Evolutionary conservation across 1,140 invertebrate species (phyloP).

Genomic region (Zeugodacus cucurbitae): DNA sequence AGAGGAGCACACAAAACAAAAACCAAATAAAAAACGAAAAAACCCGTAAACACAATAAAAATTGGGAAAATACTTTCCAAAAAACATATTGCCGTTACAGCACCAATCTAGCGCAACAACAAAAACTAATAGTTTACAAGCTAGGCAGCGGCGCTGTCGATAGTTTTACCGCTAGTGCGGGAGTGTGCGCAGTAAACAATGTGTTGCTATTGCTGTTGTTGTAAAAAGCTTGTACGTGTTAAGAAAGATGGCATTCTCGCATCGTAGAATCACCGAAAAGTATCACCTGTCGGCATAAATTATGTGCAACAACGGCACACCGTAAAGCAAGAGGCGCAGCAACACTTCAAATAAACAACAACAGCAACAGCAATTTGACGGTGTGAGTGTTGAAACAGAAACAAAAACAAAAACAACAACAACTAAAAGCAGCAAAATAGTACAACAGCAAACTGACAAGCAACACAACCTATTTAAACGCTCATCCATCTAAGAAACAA

Average conservation of each 20-base stretch:
- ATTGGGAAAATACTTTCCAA: background rate
- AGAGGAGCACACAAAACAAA: background rate
- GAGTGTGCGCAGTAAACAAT: background rate
- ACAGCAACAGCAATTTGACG: too few relatives aligned
- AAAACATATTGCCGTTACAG: background rate
- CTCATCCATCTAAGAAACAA: slow-evolving; percentile 7
- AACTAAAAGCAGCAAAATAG: background rate
- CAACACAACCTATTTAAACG: background rate
- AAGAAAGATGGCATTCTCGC: slow-evolving; percentile 14
- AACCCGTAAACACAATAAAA: background rate
- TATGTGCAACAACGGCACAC: background rate
- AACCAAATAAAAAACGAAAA: background rate
- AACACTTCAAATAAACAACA: background rate
- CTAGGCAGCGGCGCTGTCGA: background rate
- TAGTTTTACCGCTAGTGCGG: background rate
- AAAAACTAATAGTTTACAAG: background rate
- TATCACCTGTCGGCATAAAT: slow-evolving; percentile 32
- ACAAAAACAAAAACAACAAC: background rate
- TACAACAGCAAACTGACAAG: background rate
- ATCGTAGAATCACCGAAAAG: slow-evolving; percentile 7
- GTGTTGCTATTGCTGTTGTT: background rate
- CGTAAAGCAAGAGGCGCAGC: background rate
- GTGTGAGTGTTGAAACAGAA: background rate
- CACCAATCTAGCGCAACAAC: background rate
- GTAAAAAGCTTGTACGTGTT: background rate